Base-by-base conservation (phyloP, 2,888 invertebrate genomes). In the Clunio marinus region DNA sequence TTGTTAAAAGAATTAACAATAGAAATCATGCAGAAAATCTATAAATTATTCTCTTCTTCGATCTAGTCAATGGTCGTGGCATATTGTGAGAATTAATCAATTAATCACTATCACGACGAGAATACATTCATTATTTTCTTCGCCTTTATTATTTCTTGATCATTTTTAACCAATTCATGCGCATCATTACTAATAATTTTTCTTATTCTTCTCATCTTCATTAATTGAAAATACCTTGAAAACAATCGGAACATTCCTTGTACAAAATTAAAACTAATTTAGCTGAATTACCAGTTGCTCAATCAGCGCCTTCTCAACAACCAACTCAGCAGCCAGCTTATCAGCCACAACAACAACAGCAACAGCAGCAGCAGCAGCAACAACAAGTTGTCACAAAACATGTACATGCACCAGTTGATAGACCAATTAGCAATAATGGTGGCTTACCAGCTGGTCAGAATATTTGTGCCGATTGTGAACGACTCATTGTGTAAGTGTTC, bases 391-490 rank as follows among this genome's bases (percentile, higher is more conserved):
- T 75, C 68, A 78, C 78, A 72, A 76, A 89, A 74, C 88, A 88
- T 80, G 90, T 92, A 74, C 80, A 82, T 73, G 89, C 91, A 72
- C 91, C 92, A 71, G 84, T 88, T 79, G 81, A 85, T 75, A 79
- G 83, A 73, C 85, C 87, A 74, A 84, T 84, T 73, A 84, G 86
- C 79, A 82, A 85, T 77, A 86, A 85, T 73, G 86, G 85, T 74
- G 89, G 88, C 76, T 83, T 92, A 74, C 89, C 90, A 74, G 86
- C 91, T 73, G 90, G 91, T 76, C 93, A 93, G 82, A 94, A 93
- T 82, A 89, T 94, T 81, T 98, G 98, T 84, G 91, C 91, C 74
- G 95, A 95, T 77, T 98, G 98, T 84, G 96, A 96, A 80, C 88
- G 96, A 76, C 88, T 96, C 77, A 96, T 97, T 82, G 92, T 94